Evolutionary conservation across 2,888 invertebrate species (phyloP).

Genomic region (Halictus ligatus): DNA sequence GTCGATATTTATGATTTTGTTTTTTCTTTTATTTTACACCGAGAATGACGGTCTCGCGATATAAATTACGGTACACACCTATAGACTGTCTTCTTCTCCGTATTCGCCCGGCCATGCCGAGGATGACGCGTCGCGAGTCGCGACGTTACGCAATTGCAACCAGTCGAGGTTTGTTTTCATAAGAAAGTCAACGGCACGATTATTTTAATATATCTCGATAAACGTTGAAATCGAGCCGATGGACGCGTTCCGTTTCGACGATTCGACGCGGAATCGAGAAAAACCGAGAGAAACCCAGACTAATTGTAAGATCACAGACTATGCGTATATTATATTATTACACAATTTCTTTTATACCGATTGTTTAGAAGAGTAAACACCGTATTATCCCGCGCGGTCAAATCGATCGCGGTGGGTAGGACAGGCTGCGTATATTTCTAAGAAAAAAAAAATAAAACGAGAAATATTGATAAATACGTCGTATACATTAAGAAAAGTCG

Average conservation of each 20-base stretch:
- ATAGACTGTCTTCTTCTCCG: constrained; percentile 40
- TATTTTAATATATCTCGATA: constrained; percentile 56
- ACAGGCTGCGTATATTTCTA: too few relatives aligned
- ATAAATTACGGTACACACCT: constrained; percentile 65
- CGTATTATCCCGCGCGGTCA: too few relatives aligned
- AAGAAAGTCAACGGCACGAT: constrained; percentile 65
- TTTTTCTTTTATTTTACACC: constrained; percentile 46
- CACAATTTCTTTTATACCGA: too few relatives aligned
- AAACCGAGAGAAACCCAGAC: too few relatives aligned
- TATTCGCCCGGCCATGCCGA: constrained; percentile 46
- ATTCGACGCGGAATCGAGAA: too few relatives aligned
- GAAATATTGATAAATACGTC: too few relatives aligned
- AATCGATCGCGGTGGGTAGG: too few relatives aligned
- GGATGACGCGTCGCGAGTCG: constrained; percentile 48
- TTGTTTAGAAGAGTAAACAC: too few relatives aligned
- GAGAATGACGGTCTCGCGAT: constrained; percentile 54
- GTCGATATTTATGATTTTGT: constrained; percentile 54
- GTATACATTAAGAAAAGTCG: too few relatives aligned
- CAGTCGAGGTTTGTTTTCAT: constrained; percentile 64
- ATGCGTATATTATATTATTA: too few relatives aligned
- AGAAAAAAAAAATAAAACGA: too few relatives aligned
- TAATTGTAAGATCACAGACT: too few relatives aligned
- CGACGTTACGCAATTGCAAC: constrained; percentile 60
- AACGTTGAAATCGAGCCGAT: constrained; percentile 43
- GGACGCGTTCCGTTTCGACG: neutral